Conservation (phyloP, 2,797 vertebrate species). For the Anguilla obscura region DNA sequence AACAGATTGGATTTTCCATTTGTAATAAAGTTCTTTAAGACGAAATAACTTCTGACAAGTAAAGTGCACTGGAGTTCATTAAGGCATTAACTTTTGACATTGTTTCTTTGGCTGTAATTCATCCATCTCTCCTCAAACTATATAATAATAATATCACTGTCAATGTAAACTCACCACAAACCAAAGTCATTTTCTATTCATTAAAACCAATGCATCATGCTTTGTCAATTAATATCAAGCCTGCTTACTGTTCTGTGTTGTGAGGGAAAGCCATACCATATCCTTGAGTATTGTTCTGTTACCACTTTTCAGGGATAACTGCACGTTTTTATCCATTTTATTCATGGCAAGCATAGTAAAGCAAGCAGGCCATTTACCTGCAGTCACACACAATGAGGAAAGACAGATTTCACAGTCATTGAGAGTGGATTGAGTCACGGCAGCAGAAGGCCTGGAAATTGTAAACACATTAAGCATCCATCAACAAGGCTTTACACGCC, state of each 20-base stretch:
- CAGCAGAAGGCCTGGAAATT: neutral
- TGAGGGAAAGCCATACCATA: neutral
- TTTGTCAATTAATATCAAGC: neutral
- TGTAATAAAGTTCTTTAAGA: neutral
- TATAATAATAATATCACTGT: neutral
- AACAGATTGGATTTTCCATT: neutral
- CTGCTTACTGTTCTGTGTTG: conserved; percentile 6
- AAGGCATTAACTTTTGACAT: neutral
- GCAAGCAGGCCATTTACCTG: neutral
- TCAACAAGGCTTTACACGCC: neutral
- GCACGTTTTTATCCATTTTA: neutral
- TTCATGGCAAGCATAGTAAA: neutral
- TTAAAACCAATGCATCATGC: neutral
- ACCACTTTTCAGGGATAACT: neutral
- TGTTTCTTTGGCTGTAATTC: conserved; percentile 9
- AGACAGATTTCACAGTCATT: neutral
- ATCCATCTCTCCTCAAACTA: neutral
- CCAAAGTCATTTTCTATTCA: neutral
- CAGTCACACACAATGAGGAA: conserved; percentile 8
- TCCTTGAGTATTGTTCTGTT: neutral
- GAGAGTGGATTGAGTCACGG: neutral
- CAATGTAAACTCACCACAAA: neutral
- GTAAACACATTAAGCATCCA: neutral
- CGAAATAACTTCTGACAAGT: conserved; percentile 1
- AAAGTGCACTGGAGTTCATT: conserved; percentile 16